phyloP scores from a whole-genome alignment of 1,140 invertebrate species.

The Grapholita molesta region DNA sequence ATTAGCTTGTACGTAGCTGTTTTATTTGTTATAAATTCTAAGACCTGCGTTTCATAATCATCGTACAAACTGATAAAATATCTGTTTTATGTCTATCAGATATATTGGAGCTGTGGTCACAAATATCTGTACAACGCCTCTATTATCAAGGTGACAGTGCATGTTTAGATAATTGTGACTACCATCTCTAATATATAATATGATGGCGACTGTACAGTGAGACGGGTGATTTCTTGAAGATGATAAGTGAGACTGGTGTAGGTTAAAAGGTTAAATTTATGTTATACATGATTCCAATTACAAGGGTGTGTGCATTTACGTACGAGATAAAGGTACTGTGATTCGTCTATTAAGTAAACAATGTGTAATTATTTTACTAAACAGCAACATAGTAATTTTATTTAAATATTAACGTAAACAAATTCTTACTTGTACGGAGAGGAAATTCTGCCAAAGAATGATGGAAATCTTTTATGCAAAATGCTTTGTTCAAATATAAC shows the following conservation, averaged over 20 bases:
- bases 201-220: no score
- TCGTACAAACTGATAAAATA: no score
- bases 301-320: conserved; percentile 9
- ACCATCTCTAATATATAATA: no score
- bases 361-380: conserved; percentile 3
- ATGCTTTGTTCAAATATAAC: not conserved
- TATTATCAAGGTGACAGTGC: no score
- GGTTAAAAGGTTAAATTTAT: conserved; percentile 14
- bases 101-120: no score
- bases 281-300: not conserved
- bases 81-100: no score
- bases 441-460: conserved; percentile 46
- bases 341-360: conserved; percentile 1
- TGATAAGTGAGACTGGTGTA: not conserved
- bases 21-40: no score
- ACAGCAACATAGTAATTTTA: not conserved
- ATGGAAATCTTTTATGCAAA: conserved; percentile 23
- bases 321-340: conserved; percentile 5
- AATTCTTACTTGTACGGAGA: conserved; percentile 14
- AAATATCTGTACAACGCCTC: no score
- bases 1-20: not conserved
- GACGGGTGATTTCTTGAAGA: no score
- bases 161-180: no score
- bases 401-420: conserved; percentile 1
- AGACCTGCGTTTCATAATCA: no score